These are phyloP conservation scores for Catostomus latipinnis DNA, from an alignment of 2,797 vertebrate species.

Conservation along the genomic window DNA sequence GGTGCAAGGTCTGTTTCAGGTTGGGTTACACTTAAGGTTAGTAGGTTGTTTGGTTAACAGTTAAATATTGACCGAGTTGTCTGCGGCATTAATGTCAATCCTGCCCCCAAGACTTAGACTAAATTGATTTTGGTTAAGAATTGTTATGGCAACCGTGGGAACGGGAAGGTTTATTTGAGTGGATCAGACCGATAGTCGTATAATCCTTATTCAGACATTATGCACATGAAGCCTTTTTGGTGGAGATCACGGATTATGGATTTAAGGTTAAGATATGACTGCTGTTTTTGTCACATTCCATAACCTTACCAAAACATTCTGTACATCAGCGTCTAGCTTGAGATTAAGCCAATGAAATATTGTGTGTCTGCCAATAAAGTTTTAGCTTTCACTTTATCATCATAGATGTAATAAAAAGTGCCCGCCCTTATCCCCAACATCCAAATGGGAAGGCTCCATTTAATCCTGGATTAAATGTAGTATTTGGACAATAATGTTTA, in stretches of 20 bases:
- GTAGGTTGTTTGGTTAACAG: background rate
- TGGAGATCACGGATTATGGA: conserved; percentile 4
- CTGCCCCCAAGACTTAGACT: background rate
- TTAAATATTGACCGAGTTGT: conserved; percentile 24
- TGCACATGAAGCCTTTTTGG: background rate
- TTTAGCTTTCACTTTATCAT: background rate
- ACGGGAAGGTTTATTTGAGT: background rate
- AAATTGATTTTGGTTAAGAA: background rate
- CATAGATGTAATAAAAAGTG: background rate
- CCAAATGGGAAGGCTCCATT: background rate
- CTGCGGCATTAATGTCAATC: background rate
- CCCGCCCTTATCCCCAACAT: background rate
- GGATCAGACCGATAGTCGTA: background rate
- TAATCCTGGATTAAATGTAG: background rate
- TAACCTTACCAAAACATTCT: background rate
- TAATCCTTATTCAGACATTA: background rate
- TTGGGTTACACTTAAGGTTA: conserved; percentile 3
- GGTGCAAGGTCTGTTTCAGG: background rate
- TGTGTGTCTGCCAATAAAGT: too few relatives aligned
- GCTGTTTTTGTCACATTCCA: background rate
- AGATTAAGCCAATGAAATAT: background rate
- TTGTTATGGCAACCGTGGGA: background rate
- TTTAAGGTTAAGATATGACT: background rate
- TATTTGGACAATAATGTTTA: too few relatives aligned
- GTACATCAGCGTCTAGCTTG: background rate